These are phyloP conservation scores for Orius laevigatus DNA, from an alignment of 1,140 invertebrate genomes.

Conservation along the genomic window DNA sequence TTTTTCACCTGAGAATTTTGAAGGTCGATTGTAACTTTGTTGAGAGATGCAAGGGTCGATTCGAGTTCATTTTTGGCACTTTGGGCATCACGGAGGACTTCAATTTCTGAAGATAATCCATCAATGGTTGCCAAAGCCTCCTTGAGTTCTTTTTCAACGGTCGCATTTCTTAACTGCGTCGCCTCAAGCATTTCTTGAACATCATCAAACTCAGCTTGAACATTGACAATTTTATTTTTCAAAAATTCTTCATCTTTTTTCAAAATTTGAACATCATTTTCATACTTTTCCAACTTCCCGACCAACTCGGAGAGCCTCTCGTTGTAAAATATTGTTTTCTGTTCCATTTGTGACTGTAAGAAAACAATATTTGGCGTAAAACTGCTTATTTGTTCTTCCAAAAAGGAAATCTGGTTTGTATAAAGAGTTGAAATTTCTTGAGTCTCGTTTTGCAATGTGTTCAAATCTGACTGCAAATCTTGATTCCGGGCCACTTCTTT, in stretches of 20 bases:
- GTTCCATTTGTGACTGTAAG: too few species aligned
- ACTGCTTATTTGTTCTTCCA: too few species aligned
- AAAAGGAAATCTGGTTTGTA: too few species aligned
- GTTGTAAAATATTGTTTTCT: too few species aligned
- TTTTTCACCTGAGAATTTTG: slow-evolving; percentile 6
- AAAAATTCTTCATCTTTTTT: slow-evolving; percentile 34
- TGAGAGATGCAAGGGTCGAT: not conserved
- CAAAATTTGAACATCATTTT: slow-evolving; percentile 51
- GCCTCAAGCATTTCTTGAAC: slow-evolving; percentile 9
- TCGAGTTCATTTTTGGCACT: not conserved
- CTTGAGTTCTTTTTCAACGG: slow-evolving; percentile 3
- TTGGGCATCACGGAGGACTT: not conserved
- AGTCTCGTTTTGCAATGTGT: slow-evolving; percentile 17
- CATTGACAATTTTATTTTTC: slow-evolving; percentile 7
- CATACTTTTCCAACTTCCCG: slow-evolving; percentile 51
- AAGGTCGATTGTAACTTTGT: slow-evolving; percentile 9
- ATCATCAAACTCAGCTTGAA: slow-evolving; percentile 24
- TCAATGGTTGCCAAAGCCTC: slow-evolving; percentile 6
- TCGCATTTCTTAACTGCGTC: slow-evolving; percentile 15
- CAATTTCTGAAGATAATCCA: slow-evolving; percentile 15
- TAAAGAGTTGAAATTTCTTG: too few species aligned
- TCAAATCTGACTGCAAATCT: slow-evolving; percentile 12
- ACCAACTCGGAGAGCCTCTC: slow-evolving; percentile 19
- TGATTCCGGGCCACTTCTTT: slow-evolving; percentile 15
- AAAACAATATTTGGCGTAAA: too few species aligned